Percentiles rank a stretch among this genome's conserved stretches.
Conservation (phyloP, 2,113 vertebrate genomes). For the Nesoenas mayeri region DNA sequence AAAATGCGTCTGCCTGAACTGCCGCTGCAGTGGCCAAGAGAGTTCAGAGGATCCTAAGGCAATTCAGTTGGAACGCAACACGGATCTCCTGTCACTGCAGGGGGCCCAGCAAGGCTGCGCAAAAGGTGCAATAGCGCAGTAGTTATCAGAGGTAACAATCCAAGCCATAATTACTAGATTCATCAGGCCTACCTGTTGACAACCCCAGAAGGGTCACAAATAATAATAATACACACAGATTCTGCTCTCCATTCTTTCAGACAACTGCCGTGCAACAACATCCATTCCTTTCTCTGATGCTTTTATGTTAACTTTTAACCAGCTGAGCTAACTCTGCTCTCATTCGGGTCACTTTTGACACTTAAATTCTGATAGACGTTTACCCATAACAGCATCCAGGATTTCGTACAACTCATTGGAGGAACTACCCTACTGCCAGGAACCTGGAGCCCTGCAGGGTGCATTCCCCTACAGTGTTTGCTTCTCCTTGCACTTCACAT, state of each 20-base stretch:
- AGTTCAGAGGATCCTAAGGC: background rate
- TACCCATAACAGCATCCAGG: background rate
- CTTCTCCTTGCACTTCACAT: background rate
- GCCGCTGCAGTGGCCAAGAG: background rate
- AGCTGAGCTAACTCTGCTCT: background rate
- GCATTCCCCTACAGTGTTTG: background rate
- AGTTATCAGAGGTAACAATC: background rate
- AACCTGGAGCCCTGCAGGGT: background rate
- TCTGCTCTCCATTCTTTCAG: background rate
- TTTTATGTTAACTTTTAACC: background rate
- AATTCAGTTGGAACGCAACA: background rate
- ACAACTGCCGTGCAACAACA: rapidly evolving
- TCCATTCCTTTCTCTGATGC: background rate
- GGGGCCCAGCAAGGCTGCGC: background rate
- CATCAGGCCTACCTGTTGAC: background rate
- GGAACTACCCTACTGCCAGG: background rate
- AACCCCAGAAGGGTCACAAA: background rate
- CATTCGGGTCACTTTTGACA: background rate
- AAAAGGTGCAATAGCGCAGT: background rate
- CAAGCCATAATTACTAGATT: background rate
- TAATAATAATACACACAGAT: background rate
- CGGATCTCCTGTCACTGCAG: background rate
- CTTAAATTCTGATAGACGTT: background rate
- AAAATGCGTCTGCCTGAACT: background rate
- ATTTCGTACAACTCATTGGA: background rate